A percentile compares a stretch with the other conserved stretches of the same genome.
phyloP scores from a whole-genome alignment of 1,140 invertebrate genomes.

The Hylaeus volcanicus region DNA sequence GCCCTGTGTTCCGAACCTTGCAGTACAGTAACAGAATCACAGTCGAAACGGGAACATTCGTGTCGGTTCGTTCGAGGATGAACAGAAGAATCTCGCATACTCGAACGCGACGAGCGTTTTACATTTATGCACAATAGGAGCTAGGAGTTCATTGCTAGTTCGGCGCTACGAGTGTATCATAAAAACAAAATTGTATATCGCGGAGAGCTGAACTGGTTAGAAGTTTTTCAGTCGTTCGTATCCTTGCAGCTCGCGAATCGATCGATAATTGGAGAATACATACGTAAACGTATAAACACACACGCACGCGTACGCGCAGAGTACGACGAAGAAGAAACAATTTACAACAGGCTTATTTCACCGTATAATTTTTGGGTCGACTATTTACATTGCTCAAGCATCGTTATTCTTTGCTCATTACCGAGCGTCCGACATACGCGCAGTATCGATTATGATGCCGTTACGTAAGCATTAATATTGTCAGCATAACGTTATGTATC shows the following conservation, averaged over 20 bases:
- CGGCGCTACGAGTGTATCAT: no score
- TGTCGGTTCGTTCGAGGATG: not conserved
- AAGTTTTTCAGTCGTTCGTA: not conserved
- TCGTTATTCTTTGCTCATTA: slow-evolving; percentile 35
- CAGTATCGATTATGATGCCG: slow-evolving; percentile 27
- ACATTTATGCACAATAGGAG: no score
- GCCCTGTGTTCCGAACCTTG: not conserved
- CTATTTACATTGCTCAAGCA: slow-evolving; percentile 42
- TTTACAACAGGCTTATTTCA: slow-evolving; percentile 1
- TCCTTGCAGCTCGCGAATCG: slow-evolving; percentile 24
- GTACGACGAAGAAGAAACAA: slow-evolving; percentile 2
- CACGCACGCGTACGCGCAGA: not conserved
- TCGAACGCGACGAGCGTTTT: no score
- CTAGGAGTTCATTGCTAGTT: not conserved
- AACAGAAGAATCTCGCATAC: not conserved
- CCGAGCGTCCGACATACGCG: slow-evolving; percentile 12
- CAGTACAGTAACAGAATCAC: not conserved
- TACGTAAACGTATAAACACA: not conserved
- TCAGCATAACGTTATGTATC: slow-evolving; percentile 22
- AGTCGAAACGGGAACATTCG: not conserved
- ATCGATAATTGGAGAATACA: slow-evolving; percentile 30
- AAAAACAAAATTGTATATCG: no score
- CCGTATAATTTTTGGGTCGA: slow-evolving; percentile 33
- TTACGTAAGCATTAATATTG: slow-evolving; percentile 37
- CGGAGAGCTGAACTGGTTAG: not conserved